Evolutionary conservation across 2,797 vertebrate genomes (phyloP).

Genomic region (Buphagus erythrorhynchus): DNA sequence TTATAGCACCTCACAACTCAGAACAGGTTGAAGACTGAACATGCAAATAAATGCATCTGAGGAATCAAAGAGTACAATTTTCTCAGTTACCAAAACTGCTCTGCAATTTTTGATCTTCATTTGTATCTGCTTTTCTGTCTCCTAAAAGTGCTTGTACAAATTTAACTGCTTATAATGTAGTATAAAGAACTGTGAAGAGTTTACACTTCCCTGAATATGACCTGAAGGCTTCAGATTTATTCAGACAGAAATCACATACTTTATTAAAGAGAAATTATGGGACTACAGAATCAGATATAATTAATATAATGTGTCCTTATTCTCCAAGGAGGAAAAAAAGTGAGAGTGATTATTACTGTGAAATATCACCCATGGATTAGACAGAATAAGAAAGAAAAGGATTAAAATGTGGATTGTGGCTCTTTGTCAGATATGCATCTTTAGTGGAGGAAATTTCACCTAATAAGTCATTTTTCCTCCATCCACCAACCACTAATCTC

Average conservation of each 20-base stretch:
- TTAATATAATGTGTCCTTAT: neutral
- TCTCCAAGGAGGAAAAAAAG: neutral
- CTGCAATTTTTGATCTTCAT: neutral
- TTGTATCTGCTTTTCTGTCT: neutral
- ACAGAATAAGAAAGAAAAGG: neutral
- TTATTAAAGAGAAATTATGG: neutral
- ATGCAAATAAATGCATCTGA: neutral
- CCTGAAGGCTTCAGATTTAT: neutral
- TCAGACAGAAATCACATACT: neutral
- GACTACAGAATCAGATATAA: neutral
- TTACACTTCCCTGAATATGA: neutral
- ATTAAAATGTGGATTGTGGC: neutral
- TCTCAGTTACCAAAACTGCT: neutral
- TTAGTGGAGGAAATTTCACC: neutral
- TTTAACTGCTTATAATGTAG: neutral
- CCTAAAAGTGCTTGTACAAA: neutral
- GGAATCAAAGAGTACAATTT: neutral
- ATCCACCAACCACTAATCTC: neutral
- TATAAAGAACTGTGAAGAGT: neutral
- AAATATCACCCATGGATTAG: neutral
- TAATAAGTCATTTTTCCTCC: slow-evolving; percentile 19
- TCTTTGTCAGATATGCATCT: neutral
- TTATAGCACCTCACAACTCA: neutral
- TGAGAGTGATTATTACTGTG: neutral
- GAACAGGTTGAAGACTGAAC: neutral